Evolutionary conservation across 1,140 invertebrate genomes (phyloP).

Genomic region (Neodiprion lecontei): DNA sequence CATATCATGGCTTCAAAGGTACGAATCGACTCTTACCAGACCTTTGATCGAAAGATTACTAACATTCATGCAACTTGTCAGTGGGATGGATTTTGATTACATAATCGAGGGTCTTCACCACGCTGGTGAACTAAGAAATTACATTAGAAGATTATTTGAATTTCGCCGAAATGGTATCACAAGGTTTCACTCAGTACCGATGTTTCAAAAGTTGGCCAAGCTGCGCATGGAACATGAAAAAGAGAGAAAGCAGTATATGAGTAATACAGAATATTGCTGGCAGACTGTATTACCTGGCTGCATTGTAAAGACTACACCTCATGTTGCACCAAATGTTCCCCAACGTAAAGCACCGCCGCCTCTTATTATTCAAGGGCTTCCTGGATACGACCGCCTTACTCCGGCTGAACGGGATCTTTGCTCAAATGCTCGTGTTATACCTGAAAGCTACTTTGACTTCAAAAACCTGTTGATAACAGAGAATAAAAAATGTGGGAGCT

Average conservation of each 20-base stretch:
- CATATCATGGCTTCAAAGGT: slow-evolving; percentile 68
- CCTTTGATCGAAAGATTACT: slow-evolving; percentile 69
- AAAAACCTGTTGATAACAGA: slow-evolving; percentile 77
- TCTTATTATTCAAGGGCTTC: slow-evolving; percentile 78
- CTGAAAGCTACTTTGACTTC: slow-evolving; percentile 79
- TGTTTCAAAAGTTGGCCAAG: slow-evolving; percentile 67
- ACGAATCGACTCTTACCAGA: slow-evolving; percentile 70
- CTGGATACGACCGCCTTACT: slow-evolving; percentile 79
- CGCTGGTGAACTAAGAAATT: slow-evolving; percentile 72
- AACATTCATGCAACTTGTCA: slow-evolving; percentile 76
- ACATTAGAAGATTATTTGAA: slow-evolving; percentile 69
- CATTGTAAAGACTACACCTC: slow-evolving; percentile 17
- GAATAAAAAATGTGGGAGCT: slow-evolving; percentile 73
- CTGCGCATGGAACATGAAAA: slow-evolving; percentile 69
- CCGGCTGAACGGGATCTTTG: slow-evolving; percentile 78
- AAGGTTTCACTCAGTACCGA: slow-evolving; percentile 68
- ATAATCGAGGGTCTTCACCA: slow-evolving; percentile 78
- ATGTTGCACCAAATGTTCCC: slow-evolving; percentile 20
- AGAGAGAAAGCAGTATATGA: slow-evolving; percentile 64
- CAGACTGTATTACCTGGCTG: slow-evolving; percentile 37
- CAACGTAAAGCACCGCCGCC: slow-evolving; percentile 65
- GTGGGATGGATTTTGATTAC: slow-evolving; percentile 77
- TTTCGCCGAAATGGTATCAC: slow-evolving; percentile 76
- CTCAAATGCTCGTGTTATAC: slow-evolving; percentile 75
- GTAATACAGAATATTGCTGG: slow-evolving; percentile 56